phyloP scores from a whole-genome alignment of 2,888 invertebrate genomes.

The Pocota personata region DNA sequence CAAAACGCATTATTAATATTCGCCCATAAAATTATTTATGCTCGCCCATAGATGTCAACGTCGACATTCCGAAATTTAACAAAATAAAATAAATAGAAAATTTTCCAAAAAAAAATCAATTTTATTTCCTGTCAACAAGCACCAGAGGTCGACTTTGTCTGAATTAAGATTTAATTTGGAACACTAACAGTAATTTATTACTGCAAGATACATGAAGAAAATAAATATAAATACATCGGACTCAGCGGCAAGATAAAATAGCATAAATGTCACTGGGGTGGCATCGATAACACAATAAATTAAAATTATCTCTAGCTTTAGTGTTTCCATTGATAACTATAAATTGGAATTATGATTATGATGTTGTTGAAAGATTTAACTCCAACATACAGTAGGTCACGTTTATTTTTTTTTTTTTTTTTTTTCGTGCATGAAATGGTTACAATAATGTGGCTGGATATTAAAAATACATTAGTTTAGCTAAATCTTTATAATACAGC shows the following conservation, averaged over 20 bases:
- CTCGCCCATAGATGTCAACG: conserved; percentile 42
- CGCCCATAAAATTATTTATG: conserved; percentile 61
- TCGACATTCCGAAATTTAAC: conserved; percentile 29
- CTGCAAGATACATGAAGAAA: conserved; percentile 2
- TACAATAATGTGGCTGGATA: conserved; percentile 10
- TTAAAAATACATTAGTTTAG: conserved; percentile 55
- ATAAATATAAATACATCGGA: background rate
- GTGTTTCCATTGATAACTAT: conserved; percentile 2
- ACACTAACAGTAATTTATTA: conserved; percentile 46
- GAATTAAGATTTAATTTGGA: conserved; percentile 47
- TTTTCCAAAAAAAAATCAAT: conserved; percentile 37
- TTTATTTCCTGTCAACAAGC: conserved; percentile 32
- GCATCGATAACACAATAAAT: conserved; percentile 35
- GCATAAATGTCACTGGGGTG: conserved; percentile 26
- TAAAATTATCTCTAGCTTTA: conserved; percentile 1
- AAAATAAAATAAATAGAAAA: background rate
- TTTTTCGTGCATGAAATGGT: background rate
- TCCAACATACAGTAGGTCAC: conserved; percentile 9
- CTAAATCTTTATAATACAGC: background rate
- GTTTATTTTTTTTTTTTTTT: background rate
- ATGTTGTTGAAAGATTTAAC: background rate
- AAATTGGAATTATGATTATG: conserved; percentile 6
- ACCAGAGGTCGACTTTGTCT: conserved; percentile 25
- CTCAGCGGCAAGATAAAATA: conserved; percentile 3
- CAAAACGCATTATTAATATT: conserved; percentile 36